Base-by-base conservation (phyloP, 2,797 vertebrate species). In the Babyrousa celebensis region DNA sequence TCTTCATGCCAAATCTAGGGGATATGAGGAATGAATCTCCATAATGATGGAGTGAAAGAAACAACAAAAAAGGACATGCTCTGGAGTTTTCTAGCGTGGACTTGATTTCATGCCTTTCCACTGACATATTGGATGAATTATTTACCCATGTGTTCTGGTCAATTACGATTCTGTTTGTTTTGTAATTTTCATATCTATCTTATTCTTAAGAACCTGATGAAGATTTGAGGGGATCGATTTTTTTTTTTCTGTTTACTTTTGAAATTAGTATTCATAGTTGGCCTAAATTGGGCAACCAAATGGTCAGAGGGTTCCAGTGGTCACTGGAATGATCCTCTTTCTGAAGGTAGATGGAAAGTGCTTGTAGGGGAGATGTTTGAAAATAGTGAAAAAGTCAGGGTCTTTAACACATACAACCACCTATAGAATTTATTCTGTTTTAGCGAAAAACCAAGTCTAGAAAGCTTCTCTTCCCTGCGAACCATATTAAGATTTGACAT, bases 401-500 rank as follows among this genome's bases (percentile, higher is more conserved):
- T 32, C 63, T 92, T 89, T 63, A 84, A 92, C 29, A 83, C 27
- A 68, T 6, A 3, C 5, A 89, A 96, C 79, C 71, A 40, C 91
- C 88, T 96, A 82, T 25, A 96, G 94, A 85, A 58, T 72, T 80
- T 91, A 72, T 89, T 93, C 48, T 85, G 65, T 82, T 80, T 89
- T 89, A 15, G 16, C 43, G 67, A 94, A 98, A 97, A 98, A 98
- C 78, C 97, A 98, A 98, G 95, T 96, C 96, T 93, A 98, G 97
- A 98, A 97, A 97, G 94, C 80, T 88, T 97, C 96, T 89, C 65
- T 56, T 62, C 17, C 25, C 87, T 74, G 96, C 98, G 97, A 98
- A 97, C 95, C 96, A 97, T 97, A 98, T 97, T 98, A 98, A 98
- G 95, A 87, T 95, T 97, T 98, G 95, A 97, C 89, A 95, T 91